Evolutionary conservation across 2,113 vertebrate species (phyloP).

Genomic region (Labeo catla): DNA sequence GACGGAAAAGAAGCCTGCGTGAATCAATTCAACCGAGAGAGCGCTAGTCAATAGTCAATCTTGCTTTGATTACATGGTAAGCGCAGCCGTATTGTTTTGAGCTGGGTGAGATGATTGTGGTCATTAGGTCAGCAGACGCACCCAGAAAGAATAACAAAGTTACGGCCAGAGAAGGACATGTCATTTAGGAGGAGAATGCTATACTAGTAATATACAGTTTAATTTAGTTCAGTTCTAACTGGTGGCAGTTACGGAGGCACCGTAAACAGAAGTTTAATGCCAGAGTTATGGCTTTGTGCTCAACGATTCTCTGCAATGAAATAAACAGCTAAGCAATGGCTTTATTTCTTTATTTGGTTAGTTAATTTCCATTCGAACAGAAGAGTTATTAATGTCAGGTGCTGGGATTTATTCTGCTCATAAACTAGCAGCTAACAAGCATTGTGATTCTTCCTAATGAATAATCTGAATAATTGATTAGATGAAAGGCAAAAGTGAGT

Average conservation of each 20-base stretch:
- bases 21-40: constrained; percentile 34
- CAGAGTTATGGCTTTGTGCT: not conserved
- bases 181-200: constrained; percentile 12
- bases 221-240: constrained; percentile 26
- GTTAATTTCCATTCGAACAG: not conserved
- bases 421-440: constrained; percentile 4
- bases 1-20: constrained; percentile 3
- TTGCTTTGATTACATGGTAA: constrained; percentile 40
- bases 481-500: not conserved
- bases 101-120: constrained; percentile 38
- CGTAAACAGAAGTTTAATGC: constrained; percentile 29
- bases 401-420: constrained; percentile 3
- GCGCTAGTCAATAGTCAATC: constrained; percentile 21
- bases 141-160: constrained; percentile 18
- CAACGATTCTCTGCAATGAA: not conserved
- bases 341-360: not conserved
- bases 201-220: constrained; percentile 44
- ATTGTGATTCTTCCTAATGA: not conserved
- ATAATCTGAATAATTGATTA: constrained; percentile 11
- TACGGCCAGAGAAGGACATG: not conserved
- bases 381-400: constrained; percentile 7
- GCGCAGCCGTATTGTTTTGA: constrained; percentile 19
- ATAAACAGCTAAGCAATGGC: constrained; percentile 21
- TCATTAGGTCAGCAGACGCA: constrained; percentile 48
- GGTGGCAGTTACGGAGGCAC: not conserved